Percentiles rank a stretch among this genome's conserved stretches.
phyloP scores from a whole-genome alignment of 2,113 vertebrate genomes.

The Rattus rattus region DNA sequence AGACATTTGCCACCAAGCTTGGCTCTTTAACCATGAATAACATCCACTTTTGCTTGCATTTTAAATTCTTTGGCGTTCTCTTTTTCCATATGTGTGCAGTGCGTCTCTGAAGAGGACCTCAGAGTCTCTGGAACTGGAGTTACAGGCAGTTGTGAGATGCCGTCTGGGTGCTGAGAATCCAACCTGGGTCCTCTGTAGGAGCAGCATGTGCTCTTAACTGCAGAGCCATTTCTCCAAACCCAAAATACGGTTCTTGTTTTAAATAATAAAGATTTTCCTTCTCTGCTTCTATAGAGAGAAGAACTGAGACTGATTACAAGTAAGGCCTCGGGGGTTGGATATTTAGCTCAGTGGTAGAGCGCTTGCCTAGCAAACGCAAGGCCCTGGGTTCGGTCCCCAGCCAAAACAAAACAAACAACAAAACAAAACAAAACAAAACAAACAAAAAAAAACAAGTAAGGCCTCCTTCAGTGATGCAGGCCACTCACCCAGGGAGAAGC shows the following conservation, averaged over 20 bases:
- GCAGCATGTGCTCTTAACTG: background rate
- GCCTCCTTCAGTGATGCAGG: background rate
- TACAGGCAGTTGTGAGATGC: background rate
- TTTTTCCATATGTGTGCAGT: background rate
- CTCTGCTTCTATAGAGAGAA: background rate
- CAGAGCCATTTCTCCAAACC: background rate
- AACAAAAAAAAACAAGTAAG: too few relatives aligned
- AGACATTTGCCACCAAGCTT: background rate
- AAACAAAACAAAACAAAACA: too few relatives aligned
- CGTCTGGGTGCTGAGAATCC: background rate
- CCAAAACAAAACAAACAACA: too few relatives aligned
- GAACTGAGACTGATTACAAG: background rate
- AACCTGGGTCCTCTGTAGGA: background rate
- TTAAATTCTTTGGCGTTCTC: background rate
- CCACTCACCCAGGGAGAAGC: background rate
- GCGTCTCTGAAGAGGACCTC: background rate
- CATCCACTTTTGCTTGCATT: background rate
- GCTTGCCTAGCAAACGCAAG: too few relatives aligned
- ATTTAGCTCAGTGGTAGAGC: too few relatives aligned
- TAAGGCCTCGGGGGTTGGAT: too few relatives aligned
- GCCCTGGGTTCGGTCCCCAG: too few relatives aligned
- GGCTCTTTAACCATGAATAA: background rate
- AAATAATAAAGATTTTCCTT: background rate
- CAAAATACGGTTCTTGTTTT: background rate
- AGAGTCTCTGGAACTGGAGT: background rate